Percentiles rank a stretch among this genome's conserved stretches.
Conservation (phyloP, 2,797 vertebrate species). For the Megaceryle alcyon region DNA sequence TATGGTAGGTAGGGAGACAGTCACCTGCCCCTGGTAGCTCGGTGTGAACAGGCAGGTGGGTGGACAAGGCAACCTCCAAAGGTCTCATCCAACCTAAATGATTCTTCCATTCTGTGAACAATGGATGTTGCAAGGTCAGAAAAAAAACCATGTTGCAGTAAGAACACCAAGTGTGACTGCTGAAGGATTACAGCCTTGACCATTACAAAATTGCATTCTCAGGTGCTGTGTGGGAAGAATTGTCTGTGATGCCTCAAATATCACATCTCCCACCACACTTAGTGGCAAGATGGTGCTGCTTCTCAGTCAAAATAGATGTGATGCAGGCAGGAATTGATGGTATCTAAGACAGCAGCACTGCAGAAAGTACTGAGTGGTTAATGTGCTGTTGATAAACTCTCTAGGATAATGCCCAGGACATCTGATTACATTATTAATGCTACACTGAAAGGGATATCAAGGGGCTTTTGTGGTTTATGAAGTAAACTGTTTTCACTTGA, state of each 20-base stretch:
- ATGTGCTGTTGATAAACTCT: slow-evolving; percentile 55
- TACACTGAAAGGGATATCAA: slow-evolving; percentile 24
- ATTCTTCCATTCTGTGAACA: neutral
- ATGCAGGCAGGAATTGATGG: neutral
- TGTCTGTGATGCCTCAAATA: neutral
- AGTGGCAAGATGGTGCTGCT: neutral
- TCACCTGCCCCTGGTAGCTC: neutral
- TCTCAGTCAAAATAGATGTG: neutral
- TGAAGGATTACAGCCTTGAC: neutral
- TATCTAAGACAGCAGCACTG: neutral
- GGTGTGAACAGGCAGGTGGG: neutral
- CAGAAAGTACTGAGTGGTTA: slow-evolving; percentile 28
- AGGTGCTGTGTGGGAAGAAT: neutral
- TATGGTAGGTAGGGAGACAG: neutral
- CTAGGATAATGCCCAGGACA: slow-evolving; percentile 15
- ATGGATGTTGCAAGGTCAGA: neutral
- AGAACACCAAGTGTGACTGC: neutral
- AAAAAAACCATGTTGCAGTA: neutral
- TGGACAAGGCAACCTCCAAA: neutral
- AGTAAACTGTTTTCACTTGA: slow-evolving; percentile 66
- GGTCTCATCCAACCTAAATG: neutral
- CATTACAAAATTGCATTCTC: neutral
- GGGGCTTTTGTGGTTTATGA: slow-evolving; percentile 68
- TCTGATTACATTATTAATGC: slow-evolving; percentile 67
- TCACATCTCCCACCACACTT: neutral